Conservation (phyloP, 2,888 invertebrate genomes). For the Epinotia bilunana region DNA sequence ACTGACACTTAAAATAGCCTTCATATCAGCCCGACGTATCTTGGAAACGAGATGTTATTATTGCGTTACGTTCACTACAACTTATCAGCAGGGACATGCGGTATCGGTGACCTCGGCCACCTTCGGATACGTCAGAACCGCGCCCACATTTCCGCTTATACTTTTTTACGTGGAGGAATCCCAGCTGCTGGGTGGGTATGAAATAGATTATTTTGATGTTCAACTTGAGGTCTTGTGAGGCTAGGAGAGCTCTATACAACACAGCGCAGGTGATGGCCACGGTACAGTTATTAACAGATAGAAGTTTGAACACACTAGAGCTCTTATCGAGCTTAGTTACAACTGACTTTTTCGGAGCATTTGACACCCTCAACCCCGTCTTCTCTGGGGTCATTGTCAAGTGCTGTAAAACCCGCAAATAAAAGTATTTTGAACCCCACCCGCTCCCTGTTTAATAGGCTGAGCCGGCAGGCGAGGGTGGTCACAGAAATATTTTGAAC, state of each 20-base stretch:
- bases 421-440: not conserved
- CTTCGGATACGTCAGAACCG: conserved; percentile 67
- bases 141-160: conserved; percentile 57
- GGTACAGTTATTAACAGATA: not conserved
- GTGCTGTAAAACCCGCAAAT: not conserved
- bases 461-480: not conserved
- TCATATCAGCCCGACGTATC: conserved; percentile 11
- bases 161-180: not conserved
- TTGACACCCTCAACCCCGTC: not conserved
- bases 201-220: too few relatives aligned
- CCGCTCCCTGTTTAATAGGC: not conserved
- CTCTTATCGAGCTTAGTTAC: not conserved
- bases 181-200: not conserved
- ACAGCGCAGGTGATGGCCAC: not conserved
- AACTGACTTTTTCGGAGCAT: not conserved
- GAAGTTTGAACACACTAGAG: not conserved
- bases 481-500: not conserved
- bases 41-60: conserved; percentile 66
- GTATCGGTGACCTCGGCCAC: conserved; percentile 58
- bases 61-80: conserved; percentile 59
- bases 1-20: conserved; percentile 28
- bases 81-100: conserved; percentile 60
- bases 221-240: too few relatives aligned
- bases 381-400: too few relatives aligned
- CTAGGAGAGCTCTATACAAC: too few relatives aligned